phyloP scores from a whole-genome alignment of 2,888 invertebrate species.

The Camptogramma bilineatum region DNA sequence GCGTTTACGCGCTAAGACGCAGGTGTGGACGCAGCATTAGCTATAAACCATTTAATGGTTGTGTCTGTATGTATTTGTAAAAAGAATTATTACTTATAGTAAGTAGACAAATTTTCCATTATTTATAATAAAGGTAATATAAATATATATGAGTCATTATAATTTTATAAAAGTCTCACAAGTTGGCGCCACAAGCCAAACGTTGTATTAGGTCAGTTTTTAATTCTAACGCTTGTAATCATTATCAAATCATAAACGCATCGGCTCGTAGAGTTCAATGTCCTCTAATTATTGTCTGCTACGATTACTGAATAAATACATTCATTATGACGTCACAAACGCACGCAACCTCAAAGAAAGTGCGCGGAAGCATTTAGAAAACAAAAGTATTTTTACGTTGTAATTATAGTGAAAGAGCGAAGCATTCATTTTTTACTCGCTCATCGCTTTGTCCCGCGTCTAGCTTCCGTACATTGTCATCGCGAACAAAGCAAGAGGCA shows the following conservation, averaged over 20 bases:
- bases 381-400: conserved; percentile 73
- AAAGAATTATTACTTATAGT: too few species aligned
- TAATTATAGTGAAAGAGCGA: conserved; percentile 77
- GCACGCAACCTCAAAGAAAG: conserved; percentile 56
- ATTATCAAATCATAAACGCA: background rate
- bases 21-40: too few species aligned
- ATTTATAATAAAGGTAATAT: too few species aligned
- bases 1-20: too few species aligned
- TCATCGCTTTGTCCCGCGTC: conserved; percentile 52
- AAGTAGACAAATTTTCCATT: too few species aligned
- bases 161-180: too few species aligned
- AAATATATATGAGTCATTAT: too few species aligned
- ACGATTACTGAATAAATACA: conserved; percentile 9
- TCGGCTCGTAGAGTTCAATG: conserved; percentile 14
- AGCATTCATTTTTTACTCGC: conserved; percentile 65
- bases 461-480: conserved; percentile 75
- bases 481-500: conserved; percentile 44
- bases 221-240: background rate
- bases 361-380: conserved; percentile 75
- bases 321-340: conserved; percentile 30
- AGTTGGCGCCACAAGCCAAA: too few species aligned
- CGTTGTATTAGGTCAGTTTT: background rate
- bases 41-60: too few species aligned
- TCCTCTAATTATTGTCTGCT: conserved; percentile 3
- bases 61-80: too few species aligned